Percentiles rank a stretch among this genome's conserved stretches.
Conservation (phyloP, 1,140 invertebrate species). For the Scaptomyza pallida region DNA sequence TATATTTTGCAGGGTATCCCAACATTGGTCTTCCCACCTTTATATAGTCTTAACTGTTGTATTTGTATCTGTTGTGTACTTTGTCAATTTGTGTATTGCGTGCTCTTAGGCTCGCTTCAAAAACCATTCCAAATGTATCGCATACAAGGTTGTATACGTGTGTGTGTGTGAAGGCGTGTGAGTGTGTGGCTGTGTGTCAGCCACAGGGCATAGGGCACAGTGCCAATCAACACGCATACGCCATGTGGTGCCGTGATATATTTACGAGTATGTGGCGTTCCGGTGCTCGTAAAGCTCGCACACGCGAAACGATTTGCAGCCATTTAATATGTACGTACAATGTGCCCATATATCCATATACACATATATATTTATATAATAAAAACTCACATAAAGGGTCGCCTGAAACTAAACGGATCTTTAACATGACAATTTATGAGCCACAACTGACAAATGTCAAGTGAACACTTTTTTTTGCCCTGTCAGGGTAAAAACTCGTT, state of each 20-base stretch:
- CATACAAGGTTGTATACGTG: background rate
- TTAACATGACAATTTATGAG: constrained; percentile 50
- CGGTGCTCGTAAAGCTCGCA: constrained; percentile 32
- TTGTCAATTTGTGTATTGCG: constrained; percentile 46
- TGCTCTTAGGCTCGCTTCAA: constrained; percentile 38
- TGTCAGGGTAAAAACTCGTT: constrained; percentile 40
- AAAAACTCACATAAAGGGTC: constrained; percentile 7
- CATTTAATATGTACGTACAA: constrained; percentile 17
- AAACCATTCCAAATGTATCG: constrained; percentile 29
- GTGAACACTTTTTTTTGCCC: constrained; percentile 14
- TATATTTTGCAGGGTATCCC: background rate
- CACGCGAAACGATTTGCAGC: constrained; percentile 36
- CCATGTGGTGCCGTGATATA: constrained; percentile 42
- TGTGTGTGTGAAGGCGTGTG: background rate
- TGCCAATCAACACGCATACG: constrained; percentile 75
- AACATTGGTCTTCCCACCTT: background rate
- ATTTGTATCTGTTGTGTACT: constrained; percentile 26
- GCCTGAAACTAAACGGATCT: constrained; percentile 7
- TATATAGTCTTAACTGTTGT: constrained; percentile 10
- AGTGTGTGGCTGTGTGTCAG: background rate
- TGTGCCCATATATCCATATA: too few species aligned
- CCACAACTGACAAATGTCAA: constrained; percentile 18
- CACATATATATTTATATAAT: constrained; percentile 14
- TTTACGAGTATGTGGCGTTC: constrained; percentile 13
- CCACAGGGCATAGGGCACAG: constrained; percentile 22